Base-by-base conservation (phyloP, 1,140 invertebrate species). In the Cheumatopsyche charites region DNA sequence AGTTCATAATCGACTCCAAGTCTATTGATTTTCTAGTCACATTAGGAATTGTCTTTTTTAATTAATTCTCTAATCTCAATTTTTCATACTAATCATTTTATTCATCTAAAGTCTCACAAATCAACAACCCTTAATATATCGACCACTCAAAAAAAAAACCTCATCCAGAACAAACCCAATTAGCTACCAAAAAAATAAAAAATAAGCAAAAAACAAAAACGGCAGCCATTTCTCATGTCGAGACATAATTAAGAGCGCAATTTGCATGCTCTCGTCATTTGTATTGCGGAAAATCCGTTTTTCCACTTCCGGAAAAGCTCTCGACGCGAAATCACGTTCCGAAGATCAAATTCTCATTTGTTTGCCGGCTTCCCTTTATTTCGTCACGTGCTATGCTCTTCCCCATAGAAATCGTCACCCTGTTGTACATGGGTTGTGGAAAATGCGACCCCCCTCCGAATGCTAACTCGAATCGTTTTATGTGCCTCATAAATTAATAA, bases 341-440 rank as follows among this genome's bases (percentile, higher is more conserved):
- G 23, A 52, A 74, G 73, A 74, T 74, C 73, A 74, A 74, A 74
- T 74, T 74, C 73, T 74, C 73, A 74, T 74, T 74, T 74, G 73
- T 74, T 74, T 71, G 69, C 17, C 4, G 15, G 3, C n/a, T 41
- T 65, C 36, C 67, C 73, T 72, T 71, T 72, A 71, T 69, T 74
- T 74, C 58, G 61, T 74, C 73, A 74, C 73, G 73, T 74, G 25
- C 55, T 29, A 17, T 61, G 47, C 42, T 52, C 12, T 9, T 25
- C 23, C 55, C 23, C 55, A 63, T 63, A 15, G 62, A 63, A 63
- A 63, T 63, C 23, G 62, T 63, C 58, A 62, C 58, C 26, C 26
- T 26, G 29, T 17, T 58, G 55, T 58, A 19, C 21, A 58, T 13
- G 15, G 47, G 21, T 26, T n/a, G 17, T 26, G n/a, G n/a, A n/a